Percentiles rank a stretch among this genome's conserved stretches.
Conservation (phyloP, 2,888 invertebrate genomes). For the Chymomyza procnemis region DNA sequence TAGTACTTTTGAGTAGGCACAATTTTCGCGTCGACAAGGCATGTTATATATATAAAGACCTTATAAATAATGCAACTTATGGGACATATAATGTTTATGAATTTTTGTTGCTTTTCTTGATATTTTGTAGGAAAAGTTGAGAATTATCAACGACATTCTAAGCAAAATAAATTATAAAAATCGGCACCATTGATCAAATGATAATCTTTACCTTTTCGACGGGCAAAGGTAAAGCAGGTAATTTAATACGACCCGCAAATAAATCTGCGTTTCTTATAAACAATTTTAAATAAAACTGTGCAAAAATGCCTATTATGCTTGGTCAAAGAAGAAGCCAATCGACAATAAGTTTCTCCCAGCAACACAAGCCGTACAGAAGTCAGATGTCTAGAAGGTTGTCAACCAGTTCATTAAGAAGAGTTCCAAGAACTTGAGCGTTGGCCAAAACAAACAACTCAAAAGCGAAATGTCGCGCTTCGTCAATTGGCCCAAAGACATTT, state of each 20-base stretch:
- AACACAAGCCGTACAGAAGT: slow-evolving; percentile 94
- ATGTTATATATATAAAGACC: too few species aligned
- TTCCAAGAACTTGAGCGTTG: slow-evolving; percentile 98
- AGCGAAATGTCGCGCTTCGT: slow-evolving; percentile 98
- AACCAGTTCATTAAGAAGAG: slow-evolving; percentile 99
- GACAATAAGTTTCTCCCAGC: slow-evolving; percentile 98
- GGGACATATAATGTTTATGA: too few species aligned
- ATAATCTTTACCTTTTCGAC: too few species aligned
- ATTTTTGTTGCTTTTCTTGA: too few species aligned
- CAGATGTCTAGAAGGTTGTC: slow-evolving; percentile 93
- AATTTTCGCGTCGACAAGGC: too few species aligned
- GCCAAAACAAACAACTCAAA: slow-evolving; percentile 98
- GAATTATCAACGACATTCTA: too few species aligned
- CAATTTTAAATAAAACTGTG: slow-evolving; percentile 72
- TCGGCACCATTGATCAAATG: too few species aligned
- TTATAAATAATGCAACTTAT: too few species aligned
- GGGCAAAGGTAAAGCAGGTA: too few species aligned
- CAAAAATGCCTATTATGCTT: slow-evolving; percentile 80
- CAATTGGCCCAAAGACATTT: slow-evolving; percentile 99
- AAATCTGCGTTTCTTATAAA: slow-evolving; percentile 75
- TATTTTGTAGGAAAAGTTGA: too few species aligned
- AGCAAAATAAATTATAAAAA: too few species aligned
- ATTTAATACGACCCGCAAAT: slow-evolving; percentile 65
- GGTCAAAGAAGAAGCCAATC: slow-evolving; percentile 93
- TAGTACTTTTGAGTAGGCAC: too few species aligned